Base-by-base conservation (phyloP, 1,140 invertebrate genomes). In the Drosophila albomicans region DNA sequence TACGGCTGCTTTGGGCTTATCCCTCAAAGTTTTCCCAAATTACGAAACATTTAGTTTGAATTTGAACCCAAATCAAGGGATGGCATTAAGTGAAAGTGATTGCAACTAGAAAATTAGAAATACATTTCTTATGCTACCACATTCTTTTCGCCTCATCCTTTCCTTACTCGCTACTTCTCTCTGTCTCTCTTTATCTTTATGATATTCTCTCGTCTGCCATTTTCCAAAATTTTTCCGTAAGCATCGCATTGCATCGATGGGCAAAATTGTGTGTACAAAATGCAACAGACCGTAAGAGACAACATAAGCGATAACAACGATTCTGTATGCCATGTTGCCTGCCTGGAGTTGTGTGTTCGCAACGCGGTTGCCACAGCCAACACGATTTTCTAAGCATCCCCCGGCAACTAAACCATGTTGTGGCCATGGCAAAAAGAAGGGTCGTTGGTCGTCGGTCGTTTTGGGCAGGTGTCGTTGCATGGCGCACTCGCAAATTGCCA, bases 211-310 rank as follows among this genome's bases (percentile, higher is more conserved):
- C 5, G 20, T 58, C 15, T 58, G 7, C 32, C 43, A n/a, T 15
- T 41, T 11, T 1, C 6, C 32, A 43, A 28, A 11, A 10, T 54
- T 58, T 43, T 65, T 65, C 35, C 28, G 49, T 16, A 25, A 49
- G 1, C 20, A 11, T 59, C 71, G 63, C 56, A 54, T 45, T 56
- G 51, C 56, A 54, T 52, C 63, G 51, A 49, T 57, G 64, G 45
- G 15, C 43, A 62, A 68, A 74, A 65, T 57, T 59, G 25, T 16
- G 30, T 78, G 76, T 89, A 68, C 67, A 81, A 78, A 91, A 75
- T 89, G 84, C 88, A 91, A 75, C 79, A 88, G 88, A 91, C 88
- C 88, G 88, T 91, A 91, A 91, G 88, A 91, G 88, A 91, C 88
- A 88, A 89, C 85, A 87, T 88, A 84, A 88, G 85, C 84, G 84